Evolutionary conservation across 2,797 vertebrate species (phyloP).

Genomic region (Thamnophis elegans): DNA sequence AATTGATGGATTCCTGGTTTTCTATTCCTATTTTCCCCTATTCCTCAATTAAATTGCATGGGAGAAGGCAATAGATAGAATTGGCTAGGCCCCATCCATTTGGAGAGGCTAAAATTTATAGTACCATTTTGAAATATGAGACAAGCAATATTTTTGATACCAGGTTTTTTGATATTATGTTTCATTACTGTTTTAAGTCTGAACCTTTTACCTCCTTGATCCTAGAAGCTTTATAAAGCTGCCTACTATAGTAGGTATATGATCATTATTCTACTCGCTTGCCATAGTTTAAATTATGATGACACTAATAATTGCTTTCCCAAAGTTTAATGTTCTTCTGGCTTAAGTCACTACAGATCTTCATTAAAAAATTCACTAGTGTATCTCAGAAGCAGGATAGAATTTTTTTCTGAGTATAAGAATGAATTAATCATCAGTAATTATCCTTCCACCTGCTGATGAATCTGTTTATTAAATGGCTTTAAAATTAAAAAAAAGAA

Average conservation of each 20-base stretch:
- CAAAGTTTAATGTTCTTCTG: constrained; percentile 16
- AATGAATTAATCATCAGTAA: constrained; percentile 10
- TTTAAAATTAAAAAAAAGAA: constrained; percentile 2
- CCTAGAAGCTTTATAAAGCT: background rate
- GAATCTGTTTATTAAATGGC: background rate
- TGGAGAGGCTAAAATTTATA: background rate
- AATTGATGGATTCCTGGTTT: background rate
- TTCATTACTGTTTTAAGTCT: background rate
- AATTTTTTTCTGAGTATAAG: constrained; percentile 2
- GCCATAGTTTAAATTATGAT: constrained; percentile 6
- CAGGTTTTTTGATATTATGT: background rate
- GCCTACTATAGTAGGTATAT: constrained; percentile 1
- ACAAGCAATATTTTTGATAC: background rate
- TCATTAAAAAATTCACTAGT: background rate
- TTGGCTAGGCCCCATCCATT: background rate
- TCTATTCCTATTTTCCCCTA: background rate
- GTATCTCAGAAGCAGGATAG: background rate
- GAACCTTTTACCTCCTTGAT: background rate
- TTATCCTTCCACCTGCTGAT: background rate
- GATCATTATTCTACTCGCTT: constrained; percentile 24
- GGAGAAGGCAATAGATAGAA: background rate
- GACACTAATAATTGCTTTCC: constrained; percentile 4
- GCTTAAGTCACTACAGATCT: constrained; percentile 2
- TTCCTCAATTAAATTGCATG: background rate
- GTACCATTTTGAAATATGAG: background rate